Conservation (phyloP, 92 coral and sea anemone genomes). For the Plumapathes pennacea region DNA sequence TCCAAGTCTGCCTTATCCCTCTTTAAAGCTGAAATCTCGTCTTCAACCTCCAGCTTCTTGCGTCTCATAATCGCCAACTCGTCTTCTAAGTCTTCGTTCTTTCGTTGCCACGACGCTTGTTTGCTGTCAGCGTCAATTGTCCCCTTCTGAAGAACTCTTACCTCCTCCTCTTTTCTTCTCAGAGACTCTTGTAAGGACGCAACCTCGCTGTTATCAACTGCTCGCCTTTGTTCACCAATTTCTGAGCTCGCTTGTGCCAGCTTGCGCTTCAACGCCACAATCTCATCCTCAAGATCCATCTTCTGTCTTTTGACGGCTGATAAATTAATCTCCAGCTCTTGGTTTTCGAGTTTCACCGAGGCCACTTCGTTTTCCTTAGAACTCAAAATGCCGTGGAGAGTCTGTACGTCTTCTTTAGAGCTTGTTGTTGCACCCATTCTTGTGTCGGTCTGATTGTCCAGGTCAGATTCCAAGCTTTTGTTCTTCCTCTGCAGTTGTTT, state of each 20-base stretch:
- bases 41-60: constrained; percentile 83
- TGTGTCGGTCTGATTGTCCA: constrained; percentile 8
- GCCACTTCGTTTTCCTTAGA: constrained; percentile 73
- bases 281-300: constrained; percentile 76
- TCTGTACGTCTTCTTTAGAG: background rate
- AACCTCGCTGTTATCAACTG: constrained; percentile 49
- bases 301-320: constrained; percentile 76
- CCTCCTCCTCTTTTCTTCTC: constrained; percentile 73
- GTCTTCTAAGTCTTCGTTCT: constrained; percentile 77
- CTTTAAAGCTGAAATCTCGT: constrained; percentile 86
- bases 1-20: constrained; percentile 88
- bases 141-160: constrained; percentile 59
- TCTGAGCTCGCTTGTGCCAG: constrained; percentile 1
- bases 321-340: constrained; percentile 59
- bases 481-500: constrained; percentile 60
- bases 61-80: constrained; percentile 76
- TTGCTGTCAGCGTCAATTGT: constrained; percentile 64
- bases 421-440: constrained; percentile 8
- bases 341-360: constrained; percentile 56
- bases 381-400: too few species aligned
- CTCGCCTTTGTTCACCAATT: constrained; percentile 11
- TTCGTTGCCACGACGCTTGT: constrained; percentile 65
- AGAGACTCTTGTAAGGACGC: constrained; percentile 50
- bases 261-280: constrained; percentile 56
- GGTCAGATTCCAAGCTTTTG: constrained; percentile 47